phyloP scores from a whole-genome alignment of 1,140 invertebrate species.

The Formica exsecta region DNA sequence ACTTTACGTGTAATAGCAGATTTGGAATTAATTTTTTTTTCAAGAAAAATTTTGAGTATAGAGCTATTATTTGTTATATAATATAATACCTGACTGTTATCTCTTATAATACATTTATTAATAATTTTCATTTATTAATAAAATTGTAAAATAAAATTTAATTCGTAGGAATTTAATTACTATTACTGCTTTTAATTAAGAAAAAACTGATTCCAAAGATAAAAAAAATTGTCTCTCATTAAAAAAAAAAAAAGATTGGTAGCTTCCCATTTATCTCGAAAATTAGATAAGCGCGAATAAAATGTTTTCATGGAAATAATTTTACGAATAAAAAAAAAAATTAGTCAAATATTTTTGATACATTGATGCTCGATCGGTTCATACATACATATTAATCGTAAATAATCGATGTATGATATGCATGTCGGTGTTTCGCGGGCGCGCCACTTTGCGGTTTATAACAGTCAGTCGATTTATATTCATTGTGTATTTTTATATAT shows the following conservation, averaged over 20 bases:
- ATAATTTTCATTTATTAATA: neutral
- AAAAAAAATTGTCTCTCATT: neutral
- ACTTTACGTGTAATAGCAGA: neutral
- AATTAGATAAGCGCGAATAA: slow-evolving; percentile 4
- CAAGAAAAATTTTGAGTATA: neutral
- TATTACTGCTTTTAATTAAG: neutral
- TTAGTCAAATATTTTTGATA: slow-evolving; percentile 14
- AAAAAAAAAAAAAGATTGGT: neutral
- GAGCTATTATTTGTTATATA: neutral
- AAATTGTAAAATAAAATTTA: neutral
- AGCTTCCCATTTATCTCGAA: neutral
- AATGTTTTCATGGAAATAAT: slow-evolving; percentile 17
- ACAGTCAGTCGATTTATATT: slow-evolving; percentile 33
- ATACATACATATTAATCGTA: neutral
- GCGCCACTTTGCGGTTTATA: slow-evolving; percentile 20
- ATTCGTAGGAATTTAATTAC: neutral
- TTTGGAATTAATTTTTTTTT: neutral
- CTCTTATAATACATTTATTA: neutral
- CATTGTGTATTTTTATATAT: slow-evolving; percentile 38
- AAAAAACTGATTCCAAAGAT: neutral
- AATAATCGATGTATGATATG: slow-evolving; percentile 34
- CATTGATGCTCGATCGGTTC: neutral
- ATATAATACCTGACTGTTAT: neutral
- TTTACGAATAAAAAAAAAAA: slow-evolving; percentile 4
- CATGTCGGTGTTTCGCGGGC: neutral